Conservation (phyloP, 2,113 vertebrate species). For the Ceyx melanurus region DNA sequence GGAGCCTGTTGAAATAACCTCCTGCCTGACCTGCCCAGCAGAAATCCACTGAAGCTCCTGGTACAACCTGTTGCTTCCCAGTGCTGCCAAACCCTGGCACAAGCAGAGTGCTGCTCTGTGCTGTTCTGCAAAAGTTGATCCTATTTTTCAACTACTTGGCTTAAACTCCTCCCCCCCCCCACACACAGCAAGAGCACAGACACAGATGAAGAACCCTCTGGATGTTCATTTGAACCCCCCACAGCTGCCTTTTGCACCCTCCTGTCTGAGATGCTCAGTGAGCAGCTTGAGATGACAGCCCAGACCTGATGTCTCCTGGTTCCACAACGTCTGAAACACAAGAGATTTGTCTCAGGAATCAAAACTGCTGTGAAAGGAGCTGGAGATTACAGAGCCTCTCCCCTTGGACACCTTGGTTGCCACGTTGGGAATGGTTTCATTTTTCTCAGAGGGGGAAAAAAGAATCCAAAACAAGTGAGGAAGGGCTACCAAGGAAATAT, state of each 20-base stretch:
- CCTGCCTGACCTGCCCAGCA: not conserved
- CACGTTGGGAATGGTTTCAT: fast-evolving
- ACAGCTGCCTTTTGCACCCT: not conserved
- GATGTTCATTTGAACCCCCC: not conserved
- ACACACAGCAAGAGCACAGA: not conserved
- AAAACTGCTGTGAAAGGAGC: not conserved
- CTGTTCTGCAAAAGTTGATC: not conserved
- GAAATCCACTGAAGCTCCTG: not conserved
- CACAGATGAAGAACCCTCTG: not conserved
- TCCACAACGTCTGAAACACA: fast-evolving
- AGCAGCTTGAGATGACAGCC: not conserved
- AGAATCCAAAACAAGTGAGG: not conserved
- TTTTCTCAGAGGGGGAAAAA: not conserved
- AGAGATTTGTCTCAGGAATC: not conserved
- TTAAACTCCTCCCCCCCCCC: not conserved
- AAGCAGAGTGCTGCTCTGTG: not conserved
- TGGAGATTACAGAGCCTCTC: not conserved
- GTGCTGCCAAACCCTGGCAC: not conserved
- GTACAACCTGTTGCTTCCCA: not conserved
- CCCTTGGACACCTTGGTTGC: not conserved
- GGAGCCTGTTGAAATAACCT: constrained; percentile 82
- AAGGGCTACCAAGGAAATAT: not conserved
- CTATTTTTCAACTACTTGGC: not conserved
- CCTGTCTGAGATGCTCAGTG: not conserved
- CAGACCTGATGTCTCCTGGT: not conserved